A percentile compares a stretch with the other conserved stretches of the same genome.
phyloP scores from a whole-genome alignment of 2,888 invertebrate species.

The Neocrepidodera transversa region DNA sequence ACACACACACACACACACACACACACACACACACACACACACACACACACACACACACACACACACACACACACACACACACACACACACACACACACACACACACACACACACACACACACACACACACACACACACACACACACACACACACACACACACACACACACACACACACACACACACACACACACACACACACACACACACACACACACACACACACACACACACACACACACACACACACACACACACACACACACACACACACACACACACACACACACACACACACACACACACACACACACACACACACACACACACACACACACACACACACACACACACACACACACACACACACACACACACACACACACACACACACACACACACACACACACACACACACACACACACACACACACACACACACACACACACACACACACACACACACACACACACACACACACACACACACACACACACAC shows the following conservation, averaged over 20 bases:
- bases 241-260: constrained; percentile 1
- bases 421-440: constrained; percentile 1
- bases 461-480: constrained; percentile 1
- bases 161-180: constrained; percentile 1
- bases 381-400: constrained; percentile 1
- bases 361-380: constrained; percentile 1
- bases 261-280: constrained; percentile 1
- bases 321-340: constrained; percentile 1
- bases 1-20: constrained; percentile 1
- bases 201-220: constrained; percentile 1
- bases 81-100: constrained; percentile 1
- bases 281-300: constrained; percentile 1
- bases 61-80: constrained; percentile 1
- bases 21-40: constrained; percentile 1
- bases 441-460: constrained; percentile 1
- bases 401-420: constrained; percentile 1
- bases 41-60: constrained; percentile 1
- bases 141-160: constrained; percentile 1
- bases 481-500: constrained; percentile 1
- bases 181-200: constrained; percentile 1
- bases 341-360: constrained; percentile 1
- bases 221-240: constrained; percentile 1
- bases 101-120: constrained; percentile 1
- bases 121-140: constrained; percentile 1
- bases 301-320: constrained; percentile 1